Conservation (phyloP, 2,888 invertebrate genomes). For the Gymnocheta viridis region DNA sequence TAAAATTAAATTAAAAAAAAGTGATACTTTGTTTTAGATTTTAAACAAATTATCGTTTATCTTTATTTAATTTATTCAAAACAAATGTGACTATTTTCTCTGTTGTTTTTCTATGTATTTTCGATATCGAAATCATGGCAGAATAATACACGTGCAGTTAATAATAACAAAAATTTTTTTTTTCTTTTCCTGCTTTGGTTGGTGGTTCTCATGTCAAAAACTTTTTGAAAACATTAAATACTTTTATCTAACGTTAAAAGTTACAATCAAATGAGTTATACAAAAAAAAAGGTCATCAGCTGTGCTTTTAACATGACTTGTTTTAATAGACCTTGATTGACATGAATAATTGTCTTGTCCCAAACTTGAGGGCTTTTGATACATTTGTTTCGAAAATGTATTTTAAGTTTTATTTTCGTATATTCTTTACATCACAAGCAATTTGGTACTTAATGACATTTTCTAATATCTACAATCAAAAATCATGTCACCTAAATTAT, state of each 20-base stretch:
- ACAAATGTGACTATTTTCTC: neutral
- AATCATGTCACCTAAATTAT: neutral
- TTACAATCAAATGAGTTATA: too few species aligned
- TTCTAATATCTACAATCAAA: neutral
- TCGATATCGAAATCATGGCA: neutral
- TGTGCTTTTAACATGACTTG: too few species aligned
- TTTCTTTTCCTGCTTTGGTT: too few species aligned
- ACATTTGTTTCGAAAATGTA: neutral
- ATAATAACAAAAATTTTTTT: too few species aligned
- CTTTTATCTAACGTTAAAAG: too few species aligned
- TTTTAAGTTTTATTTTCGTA: neutral
- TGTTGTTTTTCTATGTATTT: conserved; percentile 1
- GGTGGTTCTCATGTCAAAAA: too few species aligned
- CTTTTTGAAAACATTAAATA: too few species aligned
- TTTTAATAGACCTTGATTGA: too few species aligned
- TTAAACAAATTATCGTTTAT: conserved; percentile 26
- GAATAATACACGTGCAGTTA: neutral
- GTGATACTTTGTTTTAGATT: neutral
- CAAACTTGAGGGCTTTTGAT: conserved; percentile 4
- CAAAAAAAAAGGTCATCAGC: too few species aligned
- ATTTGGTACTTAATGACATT: neutral
- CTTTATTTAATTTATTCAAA: conserved; percentile 17
- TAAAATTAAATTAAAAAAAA: neutral
- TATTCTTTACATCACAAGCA: neutral
- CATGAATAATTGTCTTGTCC: conserved; percentile 13